Evolutionary conservation across 2,113 vertebrate species (phyloP), one percentile per base, ranked within the genome.

Genomic region (Pelecanoides urinatrix): DNA sequence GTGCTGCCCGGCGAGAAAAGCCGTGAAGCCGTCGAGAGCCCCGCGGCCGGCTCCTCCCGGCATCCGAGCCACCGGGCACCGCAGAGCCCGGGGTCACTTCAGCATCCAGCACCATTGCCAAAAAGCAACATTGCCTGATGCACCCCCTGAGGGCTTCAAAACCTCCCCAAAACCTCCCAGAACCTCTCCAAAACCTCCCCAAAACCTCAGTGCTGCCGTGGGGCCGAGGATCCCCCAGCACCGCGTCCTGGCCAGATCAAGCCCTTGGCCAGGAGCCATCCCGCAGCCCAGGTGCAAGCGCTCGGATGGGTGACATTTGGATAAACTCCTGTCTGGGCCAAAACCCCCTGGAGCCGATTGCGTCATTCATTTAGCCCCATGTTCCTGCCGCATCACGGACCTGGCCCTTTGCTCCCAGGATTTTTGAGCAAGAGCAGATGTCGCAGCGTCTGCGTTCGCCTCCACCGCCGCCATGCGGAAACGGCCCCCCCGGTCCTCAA

Each of bases 341-440:
- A 61, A 85, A 49, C 52, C 63, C 73, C 23, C 4, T 1, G 4
- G 25, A 81, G 44, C 36, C 32, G 18, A 47, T 42, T 84, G 88
- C 95, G 61, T 96, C 94, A 94, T 94, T 90, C 65, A 73, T 75
- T 53, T 13, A 91, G 59, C 79, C 56, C 63, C 36, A 3, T 14
- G 19, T 62, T 87, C 72, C 88, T 45, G 62, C 47, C 1, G 34
- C 62, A 85, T 72, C 68, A 10, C 47, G 10, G 49, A 58, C 93
- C 81, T 19, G 76, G 85, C 89, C 86, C 63, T 79, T 86, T 53
- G 81, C 89, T 95, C 77, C 84, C 0, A 7, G 94, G 49, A 20
- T 19, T 68, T 65, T 38, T 40, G 95, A 97, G 86, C 78, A 47
- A 45, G 92, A 95, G 87, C 97, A 97, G 96, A 96, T 96, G 97